These are phyloP conservation scores for Caloenas nicobarica DNA, from an alignment of 2,113 vertebrate species.

Conservation along the genomic window DNA sequence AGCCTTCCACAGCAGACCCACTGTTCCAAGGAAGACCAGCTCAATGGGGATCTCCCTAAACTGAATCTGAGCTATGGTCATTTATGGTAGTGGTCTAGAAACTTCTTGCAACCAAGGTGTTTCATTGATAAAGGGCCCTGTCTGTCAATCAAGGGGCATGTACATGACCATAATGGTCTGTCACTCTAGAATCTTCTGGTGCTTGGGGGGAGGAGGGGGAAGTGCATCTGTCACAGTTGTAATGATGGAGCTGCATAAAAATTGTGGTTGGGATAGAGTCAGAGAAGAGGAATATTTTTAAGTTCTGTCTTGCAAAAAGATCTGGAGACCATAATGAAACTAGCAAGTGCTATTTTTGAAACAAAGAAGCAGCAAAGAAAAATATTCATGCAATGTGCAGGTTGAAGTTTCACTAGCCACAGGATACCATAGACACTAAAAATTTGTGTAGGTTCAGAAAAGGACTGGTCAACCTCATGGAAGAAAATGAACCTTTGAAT, in stretches of 20 bases:
- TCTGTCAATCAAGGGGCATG: no score
- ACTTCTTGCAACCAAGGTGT: no score
- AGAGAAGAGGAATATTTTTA: background rate
- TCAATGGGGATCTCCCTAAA: no score
- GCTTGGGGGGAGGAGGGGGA: no score
- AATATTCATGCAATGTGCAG: background rate
- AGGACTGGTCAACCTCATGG: background rate
- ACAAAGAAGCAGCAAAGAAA: background rate
- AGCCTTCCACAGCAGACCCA: no score
- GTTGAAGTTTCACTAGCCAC: background rate
- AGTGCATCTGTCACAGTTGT: background rate
- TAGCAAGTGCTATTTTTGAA: background rate
- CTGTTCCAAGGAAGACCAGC: no score
- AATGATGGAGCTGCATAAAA: background rate
- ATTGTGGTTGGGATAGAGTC: background rate
- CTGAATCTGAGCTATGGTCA: no score
- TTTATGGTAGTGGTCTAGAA: no score
- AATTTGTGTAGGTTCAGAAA: background rate
- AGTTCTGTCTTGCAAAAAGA: background rate
- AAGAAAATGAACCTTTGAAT: background rate
- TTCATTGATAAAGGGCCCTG: no score
- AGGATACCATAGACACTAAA: background rate
- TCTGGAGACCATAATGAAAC: background rate
- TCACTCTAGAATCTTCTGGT: no score
- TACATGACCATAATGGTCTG: no score